Percentiles rank a stretch among this genome's conserved stretches.
phyloP scores from a whole-genome alignment of 2,888 invertebrate species.

The Drosophila putrida region DNA sequence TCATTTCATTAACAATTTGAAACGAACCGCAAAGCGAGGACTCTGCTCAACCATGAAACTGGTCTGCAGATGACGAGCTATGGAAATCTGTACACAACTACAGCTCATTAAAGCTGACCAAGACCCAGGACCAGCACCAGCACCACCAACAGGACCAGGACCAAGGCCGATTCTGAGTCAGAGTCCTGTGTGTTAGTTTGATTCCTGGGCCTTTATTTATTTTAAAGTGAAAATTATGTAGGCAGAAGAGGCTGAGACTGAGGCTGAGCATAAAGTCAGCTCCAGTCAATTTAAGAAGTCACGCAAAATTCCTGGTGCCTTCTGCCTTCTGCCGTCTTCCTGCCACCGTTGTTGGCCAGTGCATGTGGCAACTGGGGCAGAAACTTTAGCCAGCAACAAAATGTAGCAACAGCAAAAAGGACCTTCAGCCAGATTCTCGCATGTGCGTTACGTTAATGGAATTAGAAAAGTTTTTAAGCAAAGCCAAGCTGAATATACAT shows the following conservation, averaged over 20 bases:
- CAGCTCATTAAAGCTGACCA: slow-evolving; percentile 70
- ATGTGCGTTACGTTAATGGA: slow-evolving; percentile 83
- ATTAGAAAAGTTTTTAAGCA: slow-evolving; percentile 83
- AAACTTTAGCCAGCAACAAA: slow-evolving; percentile 53
- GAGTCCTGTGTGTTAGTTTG: background rate
- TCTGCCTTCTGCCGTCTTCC: background rate
- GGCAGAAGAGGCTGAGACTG: background rate
- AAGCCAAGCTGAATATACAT: slow-evolving; percentile 60
- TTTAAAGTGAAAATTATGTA: slow-evolving; percentile 56
- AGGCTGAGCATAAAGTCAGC: slow-evolving; percentile 26
- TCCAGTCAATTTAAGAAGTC: slow-evolving; percentile 62
- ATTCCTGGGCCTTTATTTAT: slow-evolving; percentile 39
- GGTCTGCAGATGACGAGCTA: slow-evolving; percentile 32
- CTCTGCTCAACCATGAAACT: slow-evolving; percentile 38
- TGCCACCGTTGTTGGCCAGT: slow-evolving; percentile 32
- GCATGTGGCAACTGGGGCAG: slow-evolving; percentile 60
- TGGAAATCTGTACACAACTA: slow-evolving; percentile 66
- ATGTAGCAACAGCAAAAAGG: slow-evolving; percentile 46
- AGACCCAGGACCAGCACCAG: background rate
- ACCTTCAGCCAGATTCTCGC: slow-evolving; percentile 48
- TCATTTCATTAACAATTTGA: slow-evolving; percentile 64
- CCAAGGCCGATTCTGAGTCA: background rate
- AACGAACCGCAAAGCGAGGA: slow-evolving; percentile 28
- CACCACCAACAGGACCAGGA: background rate
- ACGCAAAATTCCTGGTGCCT: slow-evolving; percentile 38